Percentiles rank a stretch among this genome's conserved stretches.
Conservation (phyloP, 2,113 vertebrate species). For the Pimephales promelas region DNA sequence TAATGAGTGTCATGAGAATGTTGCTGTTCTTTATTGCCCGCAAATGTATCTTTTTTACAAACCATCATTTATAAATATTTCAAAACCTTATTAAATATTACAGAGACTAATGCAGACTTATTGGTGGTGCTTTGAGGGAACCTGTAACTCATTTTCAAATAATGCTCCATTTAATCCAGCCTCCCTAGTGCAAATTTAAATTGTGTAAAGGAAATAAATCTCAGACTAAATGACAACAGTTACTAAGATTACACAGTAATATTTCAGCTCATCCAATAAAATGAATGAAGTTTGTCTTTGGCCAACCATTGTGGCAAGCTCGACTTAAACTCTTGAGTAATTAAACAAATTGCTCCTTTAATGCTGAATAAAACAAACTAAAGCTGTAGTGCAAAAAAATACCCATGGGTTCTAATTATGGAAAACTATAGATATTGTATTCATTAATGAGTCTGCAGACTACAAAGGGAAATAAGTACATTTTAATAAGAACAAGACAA, state of each 20-base stretch:
- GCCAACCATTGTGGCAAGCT: slow-evolving; percentile 78
- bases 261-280: slow-evolving; percentile 28
- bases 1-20: slow-evolving; percentile 12
- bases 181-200: slow-evolving; percentile 32
- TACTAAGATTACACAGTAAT: slow-evolving; percentile 6
- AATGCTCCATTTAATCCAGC: slow-evolving; percentile 40
- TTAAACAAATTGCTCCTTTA: slow-evolving; percentile 83
- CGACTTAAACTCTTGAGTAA: slow-evolving; percentile 83
- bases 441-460: slow-evolving; percentile 82
- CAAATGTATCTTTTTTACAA: slow-evolving; percentile 30
- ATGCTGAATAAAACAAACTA: slow-evolving; percentile 81
- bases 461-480: slow-evolving; percentile 83
- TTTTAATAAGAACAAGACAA: slow-evolving; percentile 80
- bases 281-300: slow-evolving; percentile 48
- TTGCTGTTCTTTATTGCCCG: not conserved
- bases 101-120: slow-evolving; percentile 50
- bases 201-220: slow-evolving; percentile 12
- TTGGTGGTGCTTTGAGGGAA: slow-evolving; percentile 30
- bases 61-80: slow-evolving; percentile 48
- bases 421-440: slow-evolving; percentile 82
- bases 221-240: slow-evolving; percentile 38
- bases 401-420: slow-evolving; percentile 83
- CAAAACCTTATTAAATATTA: slow-evolving; percentile 51
- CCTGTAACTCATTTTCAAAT: slow-evolving; percentile 42
- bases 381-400: slow-evolving; percentile 77